A percentile compares a stretch with the other conserved stretches of the same genome.
These are phyloP conservation scores for Oxyura jamaicensis DNA, from an alignment of 2,113 vertebrate species.

Conservation along the genomic window DNA sequence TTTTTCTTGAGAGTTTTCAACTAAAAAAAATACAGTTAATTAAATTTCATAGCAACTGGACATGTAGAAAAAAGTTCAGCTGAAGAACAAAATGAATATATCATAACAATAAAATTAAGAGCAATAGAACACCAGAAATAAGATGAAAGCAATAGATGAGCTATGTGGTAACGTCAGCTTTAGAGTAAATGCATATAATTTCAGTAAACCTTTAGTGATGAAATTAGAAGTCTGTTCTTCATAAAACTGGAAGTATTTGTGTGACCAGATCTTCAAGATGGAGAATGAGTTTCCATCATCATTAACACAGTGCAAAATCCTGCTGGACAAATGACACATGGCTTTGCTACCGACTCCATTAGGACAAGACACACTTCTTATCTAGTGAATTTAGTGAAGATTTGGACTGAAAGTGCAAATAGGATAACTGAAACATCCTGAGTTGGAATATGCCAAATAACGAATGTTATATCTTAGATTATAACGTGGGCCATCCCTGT, in stretches of 20 bases:
- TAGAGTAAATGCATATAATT: not conserved
- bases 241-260: not conserved
- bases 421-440: not conserved
- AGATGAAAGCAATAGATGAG: not conserved
- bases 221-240: not conserved
- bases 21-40: not conserved
- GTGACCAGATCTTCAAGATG: not conserved
- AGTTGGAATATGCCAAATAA: not conserved
- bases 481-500: not conserved
- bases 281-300: not conserved
- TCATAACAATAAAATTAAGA: not conserved
- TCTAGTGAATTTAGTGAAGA: not conserved
- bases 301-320: not conserved
- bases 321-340: not conserved
- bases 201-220: not conserved
- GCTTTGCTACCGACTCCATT: not conserved
- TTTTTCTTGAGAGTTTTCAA: not conserved
- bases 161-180: not conserved
- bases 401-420: not conserved
- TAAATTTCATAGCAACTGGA: not conserved
- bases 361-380: not conserved
- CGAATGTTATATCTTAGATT: not conserved
- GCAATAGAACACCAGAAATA: not conserved
- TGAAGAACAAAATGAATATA: not conserved
- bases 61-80: not conserved